Evolutionary conservation across 92 coral and sea anemone species (phyloP).

Genomic region (Blastomussa wellsi): DNA sequence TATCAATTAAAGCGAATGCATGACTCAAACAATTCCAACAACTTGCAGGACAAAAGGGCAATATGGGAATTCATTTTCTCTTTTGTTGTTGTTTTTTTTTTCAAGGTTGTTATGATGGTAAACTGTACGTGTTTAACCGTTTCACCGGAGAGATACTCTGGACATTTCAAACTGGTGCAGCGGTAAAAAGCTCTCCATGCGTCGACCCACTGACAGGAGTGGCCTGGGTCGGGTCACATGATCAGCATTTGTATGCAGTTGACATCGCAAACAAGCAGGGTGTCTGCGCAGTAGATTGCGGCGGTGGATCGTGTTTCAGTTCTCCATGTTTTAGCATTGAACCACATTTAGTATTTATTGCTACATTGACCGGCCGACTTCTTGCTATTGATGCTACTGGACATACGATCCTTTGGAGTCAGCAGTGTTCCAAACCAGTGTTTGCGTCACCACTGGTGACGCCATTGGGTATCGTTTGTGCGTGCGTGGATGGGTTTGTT

Average conservation of each 20-base stretch:
- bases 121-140: constrained; percentile 80
- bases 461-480: constrained; percentile 61
- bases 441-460: constrained; percentile 79
- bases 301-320: constrained; percentile 88
- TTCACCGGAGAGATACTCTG: constrained; percentile 64
- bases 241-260: constrained; percentile 75
- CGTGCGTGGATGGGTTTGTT: constrained; percentile 75
- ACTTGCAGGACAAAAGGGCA: background rate
- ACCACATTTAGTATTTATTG: constrained; percentile 74
- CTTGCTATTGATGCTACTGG: constrained; percentile 60
- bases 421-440: constrained; percentile 83
- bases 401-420: constrained; percentile 64
- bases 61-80: background rate
- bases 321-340: constrained; percentile 69
- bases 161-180: constrained; percentile 82
- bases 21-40: too few species aligned
- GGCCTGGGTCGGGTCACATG: constrained; percentile 98
- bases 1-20: too few species aligned
- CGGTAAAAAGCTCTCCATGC: constrained; percentile 89
- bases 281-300: constrained; percentile 65
- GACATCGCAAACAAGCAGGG: constrained; percentile 61
- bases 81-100: background rate
- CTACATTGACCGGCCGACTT: constrained; percentile 75
- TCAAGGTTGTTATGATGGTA: constrained; percentile 95
- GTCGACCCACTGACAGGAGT: constrained; percentile 83